Evolutionary conservation across 2,113 vertebrate genomes (phyloP), one percentile per base, ranked within the genome.

Genomic region (Cyanoramphus novaezelandiae): DNA sequence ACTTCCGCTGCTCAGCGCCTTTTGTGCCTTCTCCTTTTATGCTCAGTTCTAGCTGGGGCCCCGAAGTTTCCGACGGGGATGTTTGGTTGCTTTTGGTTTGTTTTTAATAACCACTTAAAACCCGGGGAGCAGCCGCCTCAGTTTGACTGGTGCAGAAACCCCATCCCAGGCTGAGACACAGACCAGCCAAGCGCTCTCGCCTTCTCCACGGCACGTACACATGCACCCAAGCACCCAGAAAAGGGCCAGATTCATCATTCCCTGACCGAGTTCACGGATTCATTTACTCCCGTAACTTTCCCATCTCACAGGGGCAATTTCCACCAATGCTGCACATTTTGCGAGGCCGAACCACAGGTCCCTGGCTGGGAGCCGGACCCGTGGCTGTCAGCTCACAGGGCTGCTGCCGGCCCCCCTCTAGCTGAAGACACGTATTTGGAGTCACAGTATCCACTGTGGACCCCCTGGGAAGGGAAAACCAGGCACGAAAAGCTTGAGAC

Each of bases 21-120:
- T 46, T 46, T 35, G 57, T 41, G 5, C 75, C 82, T 97, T 97
- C 96, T 93, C 55, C 91, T 95, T 97, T 96, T 88, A 7, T 78
- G 77, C 64, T 92, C 68, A 33, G 75, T 31, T 35, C 68, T 53
- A 65, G 9, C 7, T 80, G 74, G 27, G 90, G 89, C 70, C 68
- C 67, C 63, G 20, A 86, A 94, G 79, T 96, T 94, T 47, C 60
- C 0, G 3, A 15, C 1, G 11, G 21, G 41, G 41, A 39, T 52
- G 53, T 60, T 90, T 27, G 33, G 19, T 37, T 46, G 35, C 3
- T 3, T 9, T 27, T 2, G 41, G 9, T 28, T 28, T 47, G 57
- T 74, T 62, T 43, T 1, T 10, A 81, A 25, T 0, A 64, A 65
- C 31, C 13, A 6, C 29, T 76, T 6, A 7, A 62, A 87, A 55